These are phyloP conservation scores for Isurus oxyrinchus DNA, from an alignment of 2,113 vertebrate genomes.

Conservation along the genomic window DNA sequence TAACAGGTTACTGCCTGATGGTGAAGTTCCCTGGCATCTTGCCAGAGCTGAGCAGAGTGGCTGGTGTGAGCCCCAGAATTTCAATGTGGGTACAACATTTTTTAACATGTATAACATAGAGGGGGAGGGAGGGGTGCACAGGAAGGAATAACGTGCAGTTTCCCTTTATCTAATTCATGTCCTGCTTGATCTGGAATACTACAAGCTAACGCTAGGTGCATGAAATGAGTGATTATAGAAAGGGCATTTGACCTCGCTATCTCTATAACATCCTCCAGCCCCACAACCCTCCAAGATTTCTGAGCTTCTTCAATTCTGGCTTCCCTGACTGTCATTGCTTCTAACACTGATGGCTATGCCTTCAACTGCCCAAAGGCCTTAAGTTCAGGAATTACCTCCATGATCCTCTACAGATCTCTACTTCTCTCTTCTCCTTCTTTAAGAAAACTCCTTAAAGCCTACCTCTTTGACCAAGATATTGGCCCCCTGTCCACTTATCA, in stretches of 20 bases:
- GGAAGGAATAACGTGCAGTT: neutral
- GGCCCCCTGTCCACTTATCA: too few relatives aligned
- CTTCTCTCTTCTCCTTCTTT: too few relatives aligned
- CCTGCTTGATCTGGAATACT: neutral
- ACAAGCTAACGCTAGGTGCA: neutral
- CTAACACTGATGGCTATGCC: too few relatives aligned
- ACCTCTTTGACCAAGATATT: neutral
- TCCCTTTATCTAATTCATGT: neutral
- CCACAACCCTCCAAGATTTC: neutral
- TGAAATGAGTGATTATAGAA: neutral
- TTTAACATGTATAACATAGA: neutral
- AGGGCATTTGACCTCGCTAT: neutral
- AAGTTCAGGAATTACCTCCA: neutral
- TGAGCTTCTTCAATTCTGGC: neutral
- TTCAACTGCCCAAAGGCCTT: too few relatives aligned
- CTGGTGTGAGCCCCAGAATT: neutral
- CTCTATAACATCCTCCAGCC: neutral
- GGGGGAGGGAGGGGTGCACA: too few relatives aligned
- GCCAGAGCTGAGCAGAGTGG: neutral
- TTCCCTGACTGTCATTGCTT: neutral
- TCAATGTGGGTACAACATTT: too few relatives aligned
- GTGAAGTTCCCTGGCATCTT: neutral
- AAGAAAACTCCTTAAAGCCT: too few relatives aligned
- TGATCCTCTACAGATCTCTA: too few relatives aligned
- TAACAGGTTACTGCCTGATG: neutral